phyloP scores from a whole-genome alignment of 2,888 invertebrate genomes.

The Megastigmus dorsalis region DNA sequence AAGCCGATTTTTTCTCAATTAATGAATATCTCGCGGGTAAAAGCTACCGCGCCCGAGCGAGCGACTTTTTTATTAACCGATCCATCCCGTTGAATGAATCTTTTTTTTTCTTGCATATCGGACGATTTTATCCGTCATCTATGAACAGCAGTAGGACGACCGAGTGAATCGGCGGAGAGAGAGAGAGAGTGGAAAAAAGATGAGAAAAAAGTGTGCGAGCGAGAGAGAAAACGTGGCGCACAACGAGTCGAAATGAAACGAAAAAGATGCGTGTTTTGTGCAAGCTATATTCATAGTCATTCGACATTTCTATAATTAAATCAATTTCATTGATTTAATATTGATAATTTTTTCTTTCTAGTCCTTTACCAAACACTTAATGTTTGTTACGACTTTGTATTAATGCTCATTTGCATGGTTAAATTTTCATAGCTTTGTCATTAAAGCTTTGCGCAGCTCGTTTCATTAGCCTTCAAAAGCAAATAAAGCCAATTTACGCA shows the following conservation, averaged over 20 bases:
- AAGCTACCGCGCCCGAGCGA: neutral
- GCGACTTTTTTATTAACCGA: constrained; percentile 2
- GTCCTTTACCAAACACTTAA: no score
- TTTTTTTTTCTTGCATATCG: constrained; percentile 3
- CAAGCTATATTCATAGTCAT: no score
- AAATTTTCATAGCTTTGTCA: no score
- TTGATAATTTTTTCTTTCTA: no score
- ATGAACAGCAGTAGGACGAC: neutral
- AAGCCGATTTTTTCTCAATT: constrained; percentile 36
- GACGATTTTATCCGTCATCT: constrained; percentile 21
- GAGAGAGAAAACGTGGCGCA: neutral
- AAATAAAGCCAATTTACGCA: no score
- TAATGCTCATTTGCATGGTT: no score
- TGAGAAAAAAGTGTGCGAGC: neutral
- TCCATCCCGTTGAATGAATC: constrained; percentile 30
- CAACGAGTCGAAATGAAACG: neutral
- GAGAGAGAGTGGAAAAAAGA: neutral
- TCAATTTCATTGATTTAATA: no score
- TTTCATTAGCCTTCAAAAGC: no score
- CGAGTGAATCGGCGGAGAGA: neutral
- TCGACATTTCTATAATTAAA: no score
- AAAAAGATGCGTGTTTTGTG: neutral
- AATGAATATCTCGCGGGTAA: constrained; percentile 32
- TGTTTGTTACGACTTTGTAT: no score
- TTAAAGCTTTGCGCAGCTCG: no score